Base-by-base conservation (phyloP, 2,888 invertebrate species). In the Acanthococcus lagerstroemiae region DNA sequence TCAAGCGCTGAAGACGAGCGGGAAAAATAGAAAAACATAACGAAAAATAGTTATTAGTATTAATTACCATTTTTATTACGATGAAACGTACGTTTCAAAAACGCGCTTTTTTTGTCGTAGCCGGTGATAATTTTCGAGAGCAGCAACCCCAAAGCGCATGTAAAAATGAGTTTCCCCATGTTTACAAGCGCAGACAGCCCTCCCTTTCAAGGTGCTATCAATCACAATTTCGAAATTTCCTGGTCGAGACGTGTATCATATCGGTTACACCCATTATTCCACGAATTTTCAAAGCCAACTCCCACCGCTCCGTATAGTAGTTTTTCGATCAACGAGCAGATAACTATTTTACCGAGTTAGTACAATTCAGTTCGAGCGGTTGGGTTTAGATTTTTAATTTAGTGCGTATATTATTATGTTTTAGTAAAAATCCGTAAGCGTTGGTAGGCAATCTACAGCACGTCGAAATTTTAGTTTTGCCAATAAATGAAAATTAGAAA, bases 191-290 rank as follows among this genome's bases (percentile, higher is more conserved):
- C 22, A 21, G 44, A 19, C 21, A 17, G 25, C 26, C 46, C 46
- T 24, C 44, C 58, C 58, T 24, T 58, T 58, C 26, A 58, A 58
- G 45, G 48, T 48, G 27, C 48, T 58, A 48, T 58, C 58, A 58
- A 58, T 58, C 58, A 58, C 58, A 48, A 58, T 58, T 58, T 58
- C 48, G 58, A 26, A 58, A 48, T 48, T 58, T 58, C 58, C 58
- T 58, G 58, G 58, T 48, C 58, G 58, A 58, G 58, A 58, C 58
- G 25, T 45, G 58, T 17, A 58, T 58, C 58, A 58, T 58, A 58
- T 58, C 58, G 58, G 58, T 58, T 58, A 58, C 58, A 58, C 58
- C 58, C 58, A 45, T 58, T 58, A 45, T 24, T 15, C 17, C 24
- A 44, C 12, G 46, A 24, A 22, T 17, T 44, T 48, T 26, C 26